Evolutionary conservation across 2,888 invertebrate species (phyloP), one percentile per base, ranked within the genome.

Genomic region (Antheraea yamamai): DNA sequence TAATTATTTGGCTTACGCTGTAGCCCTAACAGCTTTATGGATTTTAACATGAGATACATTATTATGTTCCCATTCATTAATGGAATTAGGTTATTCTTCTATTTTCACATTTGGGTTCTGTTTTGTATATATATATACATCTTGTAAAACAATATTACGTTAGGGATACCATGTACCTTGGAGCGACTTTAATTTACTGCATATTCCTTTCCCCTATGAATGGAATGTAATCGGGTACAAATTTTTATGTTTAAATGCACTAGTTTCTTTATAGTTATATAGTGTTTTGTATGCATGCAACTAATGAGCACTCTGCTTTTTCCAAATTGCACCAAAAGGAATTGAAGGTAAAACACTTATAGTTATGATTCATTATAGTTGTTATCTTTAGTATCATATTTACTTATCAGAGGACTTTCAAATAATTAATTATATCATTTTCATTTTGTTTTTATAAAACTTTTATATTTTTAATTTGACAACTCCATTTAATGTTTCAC

Each of bases 301-400:
- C 83, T 91, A 92, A 92, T 87, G 84, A 78, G 84, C 85, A 85
- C 83, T 90, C 90, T 91, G 87, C 87, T 91, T 92, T 89, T 87
- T 87, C 81, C 86, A 84, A 84, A 84, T 81, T 79, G 85, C 92
- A 91, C 92, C 82, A 85, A 35, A 88, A 94, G 94, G 94, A 94
- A 85, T 85, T 94, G 77, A 94, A 94, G 94, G 94, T 94, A 94
- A 93, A 80, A 82, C 78, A 79, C 77, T 51, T 76, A 75, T 72
- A 55, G 72, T 64, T 74, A 74, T 76, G 75, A 78, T 30, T 80
- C 77, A 84, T 79, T 75, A 16, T 66, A 66, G 64, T 66, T 26
- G 74, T 61, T 68, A 79, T 77, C 79, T 73, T 79, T 76, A 74
- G 61, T 75, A 30, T 78, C 79, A 79, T 79, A 75, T 77, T 47